Base-by-base conservation (phyloP, 1,140 invertebrate species). In the Bombus waltoni region DNA sequence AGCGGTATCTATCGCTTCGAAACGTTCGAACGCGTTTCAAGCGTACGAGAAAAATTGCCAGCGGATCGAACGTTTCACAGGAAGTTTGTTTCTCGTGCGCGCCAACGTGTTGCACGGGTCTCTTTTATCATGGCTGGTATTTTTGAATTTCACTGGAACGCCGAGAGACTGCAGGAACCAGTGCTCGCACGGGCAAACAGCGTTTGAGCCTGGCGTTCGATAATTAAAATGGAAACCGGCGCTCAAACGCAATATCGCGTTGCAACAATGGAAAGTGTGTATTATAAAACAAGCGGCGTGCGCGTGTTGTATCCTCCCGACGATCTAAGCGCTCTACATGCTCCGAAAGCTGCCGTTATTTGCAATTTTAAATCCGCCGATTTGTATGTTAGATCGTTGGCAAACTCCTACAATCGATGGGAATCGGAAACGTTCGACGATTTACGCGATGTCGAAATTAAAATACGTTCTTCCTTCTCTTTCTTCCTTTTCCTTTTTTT, bases 181-280 rank as follows among this genome's bases (percentile, higher is more conserved):
- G 15, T 44, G 68, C 44, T 47, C 9, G 22, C 9, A 40, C 32
- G 47, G 40, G 9, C 32, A 6, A 32, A 28, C 25, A 6, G 15
- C 40, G 44, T 72, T 72, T 72, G 40, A 72, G 13, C 40, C 22
- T 13, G 11, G 0, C 22, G 47, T 73, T 81, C 68, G 1, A 81
- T 81, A 59, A 81, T 81, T 81, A 81, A 81, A 81, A 72, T 59
- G n/a, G n/a, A 42, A 81, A 71, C 32, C 18, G 25, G 32, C 68
- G 35, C n/a, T 38, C 15, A n/a, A 62, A 59, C 79, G 47, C n/a
- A 25, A 73, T 47, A 47, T 47, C 40, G 47, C 35, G 68, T 32
- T 53, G 47, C 28, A 73, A 59, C 68, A 47, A 72, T 72, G 47
- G 47, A 71, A 57, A 57, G n/a, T 70, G 42, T 38, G 44, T 42